phyloP scores from a whole-genome alignment of 2,888 invertebrate genomes.

The Plutella xylostella region DNA sequence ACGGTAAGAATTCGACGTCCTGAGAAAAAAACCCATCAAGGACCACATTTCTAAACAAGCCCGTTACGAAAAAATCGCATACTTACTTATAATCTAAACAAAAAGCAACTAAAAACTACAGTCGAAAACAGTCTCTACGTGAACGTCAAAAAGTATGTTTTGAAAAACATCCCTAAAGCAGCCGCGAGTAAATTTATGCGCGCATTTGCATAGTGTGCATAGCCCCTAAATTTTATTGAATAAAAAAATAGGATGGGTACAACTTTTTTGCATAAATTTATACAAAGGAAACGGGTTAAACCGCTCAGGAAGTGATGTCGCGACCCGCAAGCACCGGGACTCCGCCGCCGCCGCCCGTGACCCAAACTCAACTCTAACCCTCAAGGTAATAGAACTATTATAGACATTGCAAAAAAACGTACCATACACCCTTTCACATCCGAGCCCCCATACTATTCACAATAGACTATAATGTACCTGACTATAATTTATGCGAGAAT shows the following conservation, averaged over 20 bases:
- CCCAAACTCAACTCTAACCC: slow-evolving; percentile 29
- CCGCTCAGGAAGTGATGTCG: slow-evolving; percentile 64
- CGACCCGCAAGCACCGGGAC: slow-evolving; percentile 41
- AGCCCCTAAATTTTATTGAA: slow-evolving; percentile 69
- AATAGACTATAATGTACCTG: slow-evolving; percentile 68
- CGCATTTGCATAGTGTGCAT: slow-evolving; percentile 72
- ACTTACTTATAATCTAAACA: slow-evolving; percentile 49
- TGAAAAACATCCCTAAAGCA: slow-evolving; percentile 23
- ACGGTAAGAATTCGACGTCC: slow-evolving; percentile 51
- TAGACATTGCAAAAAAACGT: slow-evolving; percentile 24
- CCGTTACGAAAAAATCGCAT: slow-evolving; percentile 50
- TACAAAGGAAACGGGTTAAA: slow-evolving; percentile 69
- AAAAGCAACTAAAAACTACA: slow-evolving; percentile 31
- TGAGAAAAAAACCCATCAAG: slow-evolving; percentile 63
- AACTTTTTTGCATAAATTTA: slow-evolving; percentile 71
- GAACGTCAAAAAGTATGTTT: slow-evolving; percentile 21
- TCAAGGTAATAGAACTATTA: neutral
- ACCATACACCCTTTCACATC: slow-evolving; percentile 30
- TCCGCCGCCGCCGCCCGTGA: slow-evolving; percentile 21
- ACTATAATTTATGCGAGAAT: slow-evolving; percentile 71
- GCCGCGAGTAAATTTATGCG: slow-evolving; percentile 63
- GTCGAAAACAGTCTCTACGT: slow-evolving; percentile 25
- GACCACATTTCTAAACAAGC: slow-evolving; percentile 44
- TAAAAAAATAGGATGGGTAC: slow-evolving; percentile 72
- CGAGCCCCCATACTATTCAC: slow-evolving; percentile 44